Evolutionary conservation across 2,797 vertebrate species (phyloP).

Genomic region (Eurystomus glaucurus): DNA sequence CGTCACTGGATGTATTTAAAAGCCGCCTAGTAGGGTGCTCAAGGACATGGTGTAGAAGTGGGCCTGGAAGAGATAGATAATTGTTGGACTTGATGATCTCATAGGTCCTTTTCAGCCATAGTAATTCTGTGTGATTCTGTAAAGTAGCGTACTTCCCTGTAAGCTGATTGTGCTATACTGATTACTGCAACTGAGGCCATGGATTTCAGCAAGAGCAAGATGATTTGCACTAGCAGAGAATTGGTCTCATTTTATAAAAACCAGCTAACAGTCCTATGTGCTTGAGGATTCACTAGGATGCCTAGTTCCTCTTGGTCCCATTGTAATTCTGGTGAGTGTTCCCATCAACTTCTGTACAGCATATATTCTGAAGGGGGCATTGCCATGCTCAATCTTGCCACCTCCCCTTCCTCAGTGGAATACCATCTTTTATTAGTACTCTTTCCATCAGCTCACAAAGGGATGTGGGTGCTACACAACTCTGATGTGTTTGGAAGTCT

Average conservation of each 20-base stretch:
- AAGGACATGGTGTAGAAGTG: no score
- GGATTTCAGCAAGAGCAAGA: background rate
- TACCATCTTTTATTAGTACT: background rate
- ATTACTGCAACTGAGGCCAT: background rate
- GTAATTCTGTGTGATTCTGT: no score
- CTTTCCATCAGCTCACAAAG: background rate
- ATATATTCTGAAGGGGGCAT: background rate
- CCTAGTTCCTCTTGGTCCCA: background rate
- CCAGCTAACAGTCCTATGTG: background rate
- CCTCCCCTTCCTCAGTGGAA: background rate
- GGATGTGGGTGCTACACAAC: rapidly evolving
- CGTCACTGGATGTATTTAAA: no score
- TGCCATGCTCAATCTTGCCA: background rate
- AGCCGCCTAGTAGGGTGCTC: no score
- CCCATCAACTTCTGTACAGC: background rate
- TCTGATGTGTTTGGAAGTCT: background rate
- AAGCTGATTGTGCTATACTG: background rate
- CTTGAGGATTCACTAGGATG: background rate
- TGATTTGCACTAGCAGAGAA: background rate
- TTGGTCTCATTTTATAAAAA: background rate
- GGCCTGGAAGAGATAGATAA: no score
- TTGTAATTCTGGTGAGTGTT: background rate
- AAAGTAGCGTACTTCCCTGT: background rate
- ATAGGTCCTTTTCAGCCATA: no score
- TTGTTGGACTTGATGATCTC: no score